Evolutionary conservation across 1,140 invertebrate genomes (phyloP).

Genomic region (Meloidogyne floridensis): DNA sequence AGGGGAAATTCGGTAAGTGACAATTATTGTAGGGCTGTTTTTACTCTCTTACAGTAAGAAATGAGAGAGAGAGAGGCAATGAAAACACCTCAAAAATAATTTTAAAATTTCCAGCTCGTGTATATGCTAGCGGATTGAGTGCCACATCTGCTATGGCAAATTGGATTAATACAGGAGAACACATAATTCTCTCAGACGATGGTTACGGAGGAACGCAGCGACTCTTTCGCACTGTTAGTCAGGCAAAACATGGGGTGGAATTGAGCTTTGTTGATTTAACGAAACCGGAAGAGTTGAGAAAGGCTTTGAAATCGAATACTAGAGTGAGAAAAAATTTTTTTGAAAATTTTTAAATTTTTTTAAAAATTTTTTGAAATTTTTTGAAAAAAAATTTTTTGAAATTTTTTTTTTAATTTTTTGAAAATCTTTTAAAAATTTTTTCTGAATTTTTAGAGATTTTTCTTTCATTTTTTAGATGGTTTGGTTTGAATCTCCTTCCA

Average conservation of each 20-base stretch:
- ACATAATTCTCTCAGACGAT: conserved; percentile 88
- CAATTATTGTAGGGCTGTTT: background rate
- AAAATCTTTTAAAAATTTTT: too few relatives aligned
- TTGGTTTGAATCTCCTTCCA: conserved; percentile 97
- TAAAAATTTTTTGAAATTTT: background rate
- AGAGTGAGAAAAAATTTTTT: conserved; percentile 72
- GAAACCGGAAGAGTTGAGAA: conserved; percentile 73
- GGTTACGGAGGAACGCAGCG: conserved; percentile 80
- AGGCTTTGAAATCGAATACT: conserved; percentile 79
- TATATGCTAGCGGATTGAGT: conserved; percentile 78
- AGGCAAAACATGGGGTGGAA: conserved; percentile 40
- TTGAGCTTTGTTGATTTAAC: conserved; percentile 75
- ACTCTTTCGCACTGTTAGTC: conserved; percentile 39
- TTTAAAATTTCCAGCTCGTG: conserved; percentile 56
- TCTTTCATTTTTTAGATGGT: conserved; percentile 72
- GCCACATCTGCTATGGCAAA: conserved; percentile 78
- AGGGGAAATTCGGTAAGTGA: conserved; percentile 78
- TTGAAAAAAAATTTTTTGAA: background rate
- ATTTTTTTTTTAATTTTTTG: too few relatives aligned
- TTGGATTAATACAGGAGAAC: conserved; percentile 82
- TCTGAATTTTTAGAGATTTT: too few relatives aligned
- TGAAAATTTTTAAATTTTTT: background rate
- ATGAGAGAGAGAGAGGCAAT: conserved; percentile 8
- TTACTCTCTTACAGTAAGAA: background rate
- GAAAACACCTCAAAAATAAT: background rate